Percentiles rank a stretch among this genome's conserved stretches.
phyloP scores from a whole-genome alignment of 1,140 invertebrate species.

The Lepidurus packardi region DNA sequence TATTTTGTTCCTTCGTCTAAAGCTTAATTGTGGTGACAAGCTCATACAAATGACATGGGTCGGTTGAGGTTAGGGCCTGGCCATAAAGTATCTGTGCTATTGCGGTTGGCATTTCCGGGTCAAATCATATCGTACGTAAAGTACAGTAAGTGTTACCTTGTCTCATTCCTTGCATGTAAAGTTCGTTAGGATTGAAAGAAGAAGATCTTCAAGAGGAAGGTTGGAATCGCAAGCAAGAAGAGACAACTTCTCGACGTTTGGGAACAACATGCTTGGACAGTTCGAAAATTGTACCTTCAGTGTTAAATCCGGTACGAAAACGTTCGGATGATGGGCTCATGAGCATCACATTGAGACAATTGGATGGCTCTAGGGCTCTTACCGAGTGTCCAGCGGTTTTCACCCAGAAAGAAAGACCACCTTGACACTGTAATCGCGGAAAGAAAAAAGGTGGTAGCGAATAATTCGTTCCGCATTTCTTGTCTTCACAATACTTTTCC shows the following conservation, averaged over 20 bases:
- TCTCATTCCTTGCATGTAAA: neutral
- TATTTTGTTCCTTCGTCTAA: neutral
- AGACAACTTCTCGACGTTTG: too few relatives aligned
- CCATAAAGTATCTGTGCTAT: neutral
- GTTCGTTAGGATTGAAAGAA: neutral
- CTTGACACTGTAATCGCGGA: neutral
- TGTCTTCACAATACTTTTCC: neutral
- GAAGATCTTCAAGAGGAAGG: neutral
- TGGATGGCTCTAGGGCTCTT: neutral
- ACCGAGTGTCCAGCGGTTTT: neutral
- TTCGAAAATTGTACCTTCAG: too few relatives aligned
- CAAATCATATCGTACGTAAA: neutral
- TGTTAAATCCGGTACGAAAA: neutral
- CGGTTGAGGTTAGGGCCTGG: neutral
- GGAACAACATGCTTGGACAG: too few relatives aligned
- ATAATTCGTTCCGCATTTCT: neutral
- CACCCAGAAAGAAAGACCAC: neutral
- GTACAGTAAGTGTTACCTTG: neutral
- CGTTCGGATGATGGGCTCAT: neutral
- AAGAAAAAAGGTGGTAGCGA: neutral
- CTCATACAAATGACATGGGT: neutral
- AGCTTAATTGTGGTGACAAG: conserved; percentile 6
- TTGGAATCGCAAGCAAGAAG: too few relatives aligned
- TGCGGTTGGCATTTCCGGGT: neutral
- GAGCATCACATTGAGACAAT: neutral